These are phyloP conservation scores for Camponotus vicinus DNA, from an alignment of 1,140 invertebrate species.

Conservation along the genomic window DNA sequence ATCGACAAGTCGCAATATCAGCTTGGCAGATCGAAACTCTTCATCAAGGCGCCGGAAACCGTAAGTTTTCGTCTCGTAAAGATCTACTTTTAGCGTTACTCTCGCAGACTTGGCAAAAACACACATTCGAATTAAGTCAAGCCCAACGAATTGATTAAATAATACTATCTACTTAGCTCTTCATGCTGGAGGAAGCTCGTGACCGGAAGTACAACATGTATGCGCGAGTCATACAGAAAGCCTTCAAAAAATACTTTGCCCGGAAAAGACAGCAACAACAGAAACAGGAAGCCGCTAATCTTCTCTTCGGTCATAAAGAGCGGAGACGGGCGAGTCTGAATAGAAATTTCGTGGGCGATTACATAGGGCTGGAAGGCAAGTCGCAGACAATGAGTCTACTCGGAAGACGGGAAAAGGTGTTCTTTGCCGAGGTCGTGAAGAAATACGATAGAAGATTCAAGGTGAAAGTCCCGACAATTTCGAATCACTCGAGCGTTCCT, in stretches of 20 bases:
- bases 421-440: constrained; percentile 90
- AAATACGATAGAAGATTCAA: constrained; percentile 92
- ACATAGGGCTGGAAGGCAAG: constrained; percentile 90
- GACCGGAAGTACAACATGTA: constrained; percentile 91
- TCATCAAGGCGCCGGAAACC: constrained; percentile 92
- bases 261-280: constrained; percentile 88
- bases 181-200: constrained; percentile 91
- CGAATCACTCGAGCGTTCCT: constrained; percentile 15
- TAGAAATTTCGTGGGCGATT: constrained; percentile 92
- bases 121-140: not conserved
- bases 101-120: not conserved
- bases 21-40: constrained; percentile 91
- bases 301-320: constrained; percentile 91
- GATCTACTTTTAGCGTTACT: not conserved
- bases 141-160: not conserved
- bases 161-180: constrained; percentile 86
- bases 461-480: constrained; percentile 80
- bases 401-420: constrained; percentile 90
- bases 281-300: constrained; percentile 88
- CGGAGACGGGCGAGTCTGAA: constrained; percentile 89
- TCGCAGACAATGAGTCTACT: constrained; percentile 88
- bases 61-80: constrained; percentile 83
- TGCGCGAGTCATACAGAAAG: constrained; percentile 91
- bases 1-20: constrained; percentile 91
- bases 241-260: constrained; percentile 91